These are phyloP conservation scores for Eretmochelys imbricata DNA, from an alignment of 2,113 vertebrate species.

Conservation along the genomic window DNA sequence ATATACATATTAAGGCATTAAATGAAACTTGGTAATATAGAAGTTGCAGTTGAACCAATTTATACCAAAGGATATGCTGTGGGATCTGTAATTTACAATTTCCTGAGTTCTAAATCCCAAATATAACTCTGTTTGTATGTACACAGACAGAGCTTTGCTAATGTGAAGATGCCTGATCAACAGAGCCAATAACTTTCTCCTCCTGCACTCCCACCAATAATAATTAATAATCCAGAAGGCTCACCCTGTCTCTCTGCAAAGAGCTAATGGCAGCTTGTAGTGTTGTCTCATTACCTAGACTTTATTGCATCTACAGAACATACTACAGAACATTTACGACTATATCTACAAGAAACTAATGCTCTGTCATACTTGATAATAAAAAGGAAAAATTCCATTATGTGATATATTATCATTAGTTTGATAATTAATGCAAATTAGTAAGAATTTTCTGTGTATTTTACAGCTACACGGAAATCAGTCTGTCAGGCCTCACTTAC, in stretches of 20 bases:
- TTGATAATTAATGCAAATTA: not conserved
- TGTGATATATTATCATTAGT: not conserved
- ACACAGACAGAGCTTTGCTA: not conserved
- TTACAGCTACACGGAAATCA: not conserved
- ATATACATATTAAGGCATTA: not conserved
- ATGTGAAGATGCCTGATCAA: not conserved
- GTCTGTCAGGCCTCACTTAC: accelerated
- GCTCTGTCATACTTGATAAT: not conserved
- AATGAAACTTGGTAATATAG: not conserved
- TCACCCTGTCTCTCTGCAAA: not conserved
- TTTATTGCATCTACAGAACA: not conserved
- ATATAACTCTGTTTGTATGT: not conserved
- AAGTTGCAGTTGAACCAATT: not conserved
- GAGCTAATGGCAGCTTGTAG: not conserved
- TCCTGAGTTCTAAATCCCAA: not conserved
- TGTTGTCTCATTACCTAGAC: not conserved
- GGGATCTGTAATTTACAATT: not conserved
- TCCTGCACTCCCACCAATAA: not conserved
- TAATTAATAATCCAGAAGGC: not conserved
- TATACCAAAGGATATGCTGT: conserved; percentile 9
- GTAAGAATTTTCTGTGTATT: not conserved
- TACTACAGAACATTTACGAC: not conserved
- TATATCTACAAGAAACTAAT: not conserved
- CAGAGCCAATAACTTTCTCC: not conserved
- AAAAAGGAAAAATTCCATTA: not conserved